Percentiles rank a stretch among this genome's conserved stretches.
These are phyloP conservation scores for Dinothrombium tinctorium DNA, from an alignment of 1,140 invertebrate species.

Conservation along the genomic window DNA sequence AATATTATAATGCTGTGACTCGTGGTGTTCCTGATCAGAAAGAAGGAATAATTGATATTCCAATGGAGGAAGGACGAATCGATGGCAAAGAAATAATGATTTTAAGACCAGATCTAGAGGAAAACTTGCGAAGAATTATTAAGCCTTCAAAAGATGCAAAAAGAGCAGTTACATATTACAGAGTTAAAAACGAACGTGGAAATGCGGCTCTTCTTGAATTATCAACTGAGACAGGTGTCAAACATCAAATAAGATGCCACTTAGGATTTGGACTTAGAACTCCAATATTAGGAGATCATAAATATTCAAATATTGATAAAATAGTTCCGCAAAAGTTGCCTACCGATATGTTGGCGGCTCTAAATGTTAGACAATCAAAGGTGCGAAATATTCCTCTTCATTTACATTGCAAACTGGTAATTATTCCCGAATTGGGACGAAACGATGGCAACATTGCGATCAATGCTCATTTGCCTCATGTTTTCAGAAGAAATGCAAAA, in stretches of 20 bases:
- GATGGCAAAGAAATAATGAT: conserved; percentile 19
- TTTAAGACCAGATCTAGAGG: conserved; percentile 17
- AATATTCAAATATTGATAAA: conserved; percentile 28
- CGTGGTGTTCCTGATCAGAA: conserved; percentile 24
- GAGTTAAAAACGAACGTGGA: conserved; percentile 18
- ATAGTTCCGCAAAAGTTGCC: conserved; percentile 27
- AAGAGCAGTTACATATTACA: conserved; percentile 22
- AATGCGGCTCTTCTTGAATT: conserved; percentile 25
- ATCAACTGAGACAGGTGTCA: conserved; percentile 24
- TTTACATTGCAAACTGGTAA: conserved; percentile 24
- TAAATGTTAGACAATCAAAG: conserved; percentile 27
- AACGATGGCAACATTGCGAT: conserved; percentile 21
- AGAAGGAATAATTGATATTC: conserved; percentile 29
- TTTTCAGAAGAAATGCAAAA: conserved; percentile 5
- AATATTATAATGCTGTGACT: conserved; percentile 28
- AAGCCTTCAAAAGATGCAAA: conserved; percentile 13
- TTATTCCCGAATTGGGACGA: conserved; percentile 21
- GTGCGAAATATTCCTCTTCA: conserved; percentile 28
- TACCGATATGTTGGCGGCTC: conserved; percentile 20
- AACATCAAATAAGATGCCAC: conserved; percentile 33
- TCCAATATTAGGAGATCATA: conserved; percentile 34
- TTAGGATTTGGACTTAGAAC: conserved; percentile 28
- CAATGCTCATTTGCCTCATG: conserved; percentile 17
- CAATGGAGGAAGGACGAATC: conserved; percentile 23
- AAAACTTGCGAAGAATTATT: conserved; percentile 14